A percentile compares a stretch with the other conserved stretches of the same genome.
These are phyloP conservation scores for Arizona elegans DNA, from an alignment of 2,113 vertebrate species.

Conservation along the genomic window DNA sequence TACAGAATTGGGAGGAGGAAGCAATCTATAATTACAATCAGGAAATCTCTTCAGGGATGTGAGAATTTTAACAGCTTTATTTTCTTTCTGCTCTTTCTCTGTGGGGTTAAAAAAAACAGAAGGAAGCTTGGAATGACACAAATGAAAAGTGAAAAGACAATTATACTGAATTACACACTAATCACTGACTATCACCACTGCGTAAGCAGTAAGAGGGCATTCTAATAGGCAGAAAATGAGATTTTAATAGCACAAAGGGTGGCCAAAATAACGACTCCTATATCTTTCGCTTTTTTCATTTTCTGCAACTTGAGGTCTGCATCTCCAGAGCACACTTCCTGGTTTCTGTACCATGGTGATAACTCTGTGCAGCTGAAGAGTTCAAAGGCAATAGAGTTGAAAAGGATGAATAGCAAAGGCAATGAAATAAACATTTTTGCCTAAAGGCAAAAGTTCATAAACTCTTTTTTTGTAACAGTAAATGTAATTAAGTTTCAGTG, in stretches of 20 bases:
- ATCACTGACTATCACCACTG: slow-evolving; percentile 89
- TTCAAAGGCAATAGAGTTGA: slow-evolving; percentile 81
- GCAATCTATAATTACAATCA: slow-evolving; percentile 84
- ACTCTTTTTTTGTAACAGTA: slow-evolving; percentile 77
- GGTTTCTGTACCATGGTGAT: slow-evolving; percentile 78
- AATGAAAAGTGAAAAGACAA: slow-evolving; percentile 99
- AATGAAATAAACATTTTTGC: slow-evolving; percentile 84
- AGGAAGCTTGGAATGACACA: slow-evolving; percentile 88
- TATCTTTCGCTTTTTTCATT: slow-evolving; percentile 75
- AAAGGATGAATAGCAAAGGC: slow-evolving; percentile 80
- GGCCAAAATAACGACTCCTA: slow-evolving; percentile 81
- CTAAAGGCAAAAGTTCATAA: slow-evolving; percentile 81
- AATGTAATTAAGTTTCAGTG: slow-evolving; percentile 83
- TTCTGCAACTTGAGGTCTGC: slow-evolving; percentile 75
- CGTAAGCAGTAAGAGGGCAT: slow-evolving; percentile 84
- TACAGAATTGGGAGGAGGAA: slow-evolving; percentile 65
- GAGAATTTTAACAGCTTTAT: slow-evolving; percentile 80
- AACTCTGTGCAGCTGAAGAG: slow-evolving; percentile 81
- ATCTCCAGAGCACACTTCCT: slow-evolving; percentile 68
- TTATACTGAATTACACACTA: slow-evolving; percentile 99
- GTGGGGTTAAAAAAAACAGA: slow-evolving; percentile 77
- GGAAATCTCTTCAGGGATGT: slow-evolving; percentile 72
- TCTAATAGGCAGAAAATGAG: slow-evolving; percentile 99
- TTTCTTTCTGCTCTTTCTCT: slow-evolving; percentile 70
- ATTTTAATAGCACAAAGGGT: slow-evolving; percentile 99